These are phyloP conservation scores for Agelaius phoeniceus DNA, from an alignment of 2,113 vertebrate genomes.

Conservation along the genomic window DNA sequence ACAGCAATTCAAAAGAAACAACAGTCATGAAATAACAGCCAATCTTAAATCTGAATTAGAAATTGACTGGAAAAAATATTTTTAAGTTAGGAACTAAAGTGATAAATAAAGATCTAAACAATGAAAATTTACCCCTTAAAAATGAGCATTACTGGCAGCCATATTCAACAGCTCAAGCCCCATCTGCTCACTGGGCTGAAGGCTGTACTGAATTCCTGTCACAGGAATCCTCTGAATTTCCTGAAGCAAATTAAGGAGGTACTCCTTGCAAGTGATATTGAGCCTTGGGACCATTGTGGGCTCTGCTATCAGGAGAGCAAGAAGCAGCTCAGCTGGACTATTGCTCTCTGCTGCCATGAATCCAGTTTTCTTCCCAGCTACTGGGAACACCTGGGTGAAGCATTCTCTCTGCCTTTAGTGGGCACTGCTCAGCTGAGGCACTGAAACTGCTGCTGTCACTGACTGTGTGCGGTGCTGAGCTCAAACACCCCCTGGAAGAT, in stretches of 20 bases:
- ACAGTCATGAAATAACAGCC: background rate
- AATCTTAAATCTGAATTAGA: background rate
- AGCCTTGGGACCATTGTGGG: background rate
- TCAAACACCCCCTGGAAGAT: background rate
- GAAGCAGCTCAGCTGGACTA: background rate
- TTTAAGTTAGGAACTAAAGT: background rate
- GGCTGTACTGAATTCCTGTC: background rate
- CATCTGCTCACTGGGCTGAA: background rate
- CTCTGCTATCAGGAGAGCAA: background rate
- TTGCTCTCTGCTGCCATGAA: background rate
- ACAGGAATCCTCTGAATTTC: background rate
- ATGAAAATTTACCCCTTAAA: background rate
- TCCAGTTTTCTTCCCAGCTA: background rate
- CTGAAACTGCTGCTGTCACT: background rate
- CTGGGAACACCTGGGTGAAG: background rate
- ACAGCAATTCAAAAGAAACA: background rate
- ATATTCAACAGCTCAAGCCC: background rate
- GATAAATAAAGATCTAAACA: background rate
- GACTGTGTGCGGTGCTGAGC: background rate
- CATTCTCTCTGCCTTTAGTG: background rate
- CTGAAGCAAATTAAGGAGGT: background rate
- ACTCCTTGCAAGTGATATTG: background rate
- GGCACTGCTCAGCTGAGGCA: background rate
- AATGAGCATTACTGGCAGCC: background rate
- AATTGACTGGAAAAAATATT: background rate